phyloP scores from a whole-genome alignment of 2,888 invertebrate genomes.

The Drosophila percnosoma region DNA sequence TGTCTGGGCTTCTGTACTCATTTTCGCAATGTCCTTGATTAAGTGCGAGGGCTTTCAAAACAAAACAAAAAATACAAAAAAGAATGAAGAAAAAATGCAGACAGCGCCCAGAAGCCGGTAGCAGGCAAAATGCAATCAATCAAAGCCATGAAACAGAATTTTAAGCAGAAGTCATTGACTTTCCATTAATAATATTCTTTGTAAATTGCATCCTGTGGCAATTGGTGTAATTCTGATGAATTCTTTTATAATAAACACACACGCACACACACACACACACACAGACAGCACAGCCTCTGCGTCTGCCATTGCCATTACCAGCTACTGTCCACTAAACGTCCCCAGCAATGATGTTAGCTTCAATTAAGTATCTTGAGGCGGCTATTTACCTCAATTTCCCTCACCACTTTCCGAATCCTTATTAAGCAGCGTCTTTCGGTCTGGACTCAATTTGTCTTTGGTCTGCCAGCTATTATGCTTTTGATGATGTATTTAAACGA shows the following conservation, averaged over 20 bases:
- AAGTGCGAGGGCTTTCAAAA: slow-evolving; percentile 71
- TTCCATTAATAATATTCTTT: slow-evolving; percentile 83
- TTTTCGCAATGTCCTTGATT: slow-evolving; percentile 72
- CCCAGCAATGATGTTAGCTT: slow-evolving; percentile 60
- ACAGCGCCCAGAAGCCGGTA: slow-evolving; percentile 23
- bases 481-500: slow-evolving; percentile 65
- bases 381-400: slow-evolving; percentile 31
- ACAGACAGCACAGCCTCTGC: slow-evolving; percentile 12
- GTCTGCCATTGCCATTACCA: slow-evolving; percentile 14
- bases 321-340: slow-evolving; percentile 54
- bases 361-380: slow-evolving; percentile 60
- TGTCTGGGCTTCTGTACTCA: slow-evolving; percentile 73
- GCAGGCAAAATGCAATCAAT: slow-evolving; percentile 71
- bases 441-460: slow-evolving; percentile 57
- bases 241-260: slow-evolving; percentile 67
- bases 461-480: slow-evolving; percentile 55
- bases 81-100: not conserved
- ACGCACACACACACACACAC: not conserved
- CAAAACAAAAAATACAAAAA: slow-evolving; percentile 21
- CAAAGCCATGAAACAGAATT: slow-evolving; percentile 71
- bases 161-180: slow-evolving; percentile 82
- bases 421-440: slow-evolving; percentile 43
- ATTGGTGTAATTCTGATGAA: slow-evolving; percentile 82
- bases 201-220: slow-evolving; percentile 78
- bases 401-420: slow-evolving; percentile 43